Evolutionary conservation across 2,113 vertebrate species (phyloP).

Genomic region (Scophthalmus maximus): DNA sequence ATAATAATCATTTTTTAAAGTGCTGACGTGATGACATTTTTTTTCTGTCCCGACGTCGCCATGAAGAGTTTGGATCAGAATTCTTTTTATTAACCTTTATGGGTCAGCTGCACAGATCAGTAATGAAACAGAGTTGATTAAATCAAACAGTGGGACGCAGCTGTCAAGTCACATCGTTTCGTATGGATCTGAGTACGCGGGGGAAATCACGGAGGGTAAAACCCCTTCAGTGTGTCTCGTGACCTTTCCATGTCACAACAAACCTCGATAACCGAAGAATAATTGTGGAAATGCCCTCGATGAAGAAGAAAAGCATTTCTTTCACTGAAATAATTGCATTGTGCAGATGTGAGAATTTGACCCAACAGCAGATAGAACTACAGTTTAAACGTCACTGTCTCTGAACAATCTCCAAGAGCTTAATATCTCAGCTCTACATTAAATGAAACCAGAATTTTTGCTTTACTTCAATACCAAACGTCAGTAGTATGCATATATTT

Average conservation of each 20-base stretch:
- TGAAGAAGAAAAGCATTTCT: neutral
- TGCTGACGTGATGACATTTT: neutral
- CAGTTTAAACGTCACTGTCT: neutral
- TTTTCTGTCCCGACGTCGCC: neutral
- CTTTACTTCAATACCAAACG: no score
- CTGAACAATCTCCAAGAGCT: no score
- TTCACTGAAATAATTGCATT: neutral
- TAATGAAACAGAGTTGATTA: constrained; percentile 56
- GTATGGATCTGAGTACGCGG: constrained; percentile 49
- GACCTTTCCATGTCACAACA: constrained; percentile 42
- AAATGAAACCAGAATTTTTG: no score
- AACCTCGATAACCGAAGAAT: constrained; percentile 26
- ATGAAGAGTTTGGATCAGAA: constrained; percentile 33
- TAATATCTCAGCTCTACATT: no score
- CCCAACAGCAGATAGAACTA: neutral
- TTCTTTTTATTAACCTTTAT: constrained; percentile 58
- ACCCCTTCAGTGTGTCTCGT: neutral
- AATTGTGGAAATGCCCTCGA: neutral
- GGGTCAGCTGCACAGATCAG: constrained; percentile 52
- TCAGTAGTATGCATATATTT: no score
- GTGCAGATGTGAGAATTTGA: constrained; percentile 8
- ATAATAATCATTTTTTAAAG: neutral
- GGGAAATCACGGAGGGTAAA: constrained; percentile 48
- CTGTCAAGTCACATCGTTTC: constrained; percentile 64
- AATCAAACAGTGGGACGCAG: constrained; percentile 58